These are phyloP conservation scores for Sardina pilchardus DNA, from an alignment of 2,113 vertebrate species.

Conservation along the genomic window DNA sequence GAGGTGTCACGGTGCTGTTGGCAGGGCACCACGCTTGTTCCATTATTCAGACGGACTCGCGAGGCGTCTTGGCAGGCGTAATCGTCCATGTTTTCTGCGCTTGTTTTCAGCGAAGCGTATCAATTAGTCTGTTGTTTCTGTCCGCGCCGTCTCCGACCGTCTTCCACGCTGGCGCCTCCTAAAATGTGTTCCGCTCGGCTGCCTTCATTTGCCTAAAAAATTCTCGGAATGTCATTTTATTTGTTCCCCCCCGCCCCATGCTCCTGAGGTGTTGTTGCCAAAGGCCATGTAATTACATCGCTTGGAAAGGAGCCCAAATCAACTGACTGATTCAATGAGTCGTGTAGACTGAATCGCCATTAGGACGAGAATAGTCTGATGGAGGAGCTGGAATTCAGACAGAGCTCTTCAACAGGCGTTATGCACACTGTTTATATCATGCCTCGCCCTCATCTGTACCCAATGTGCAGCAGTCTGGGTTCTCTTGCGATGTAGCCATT, in stretches of 20 bases:
- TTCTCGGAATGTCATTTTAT: background rate
- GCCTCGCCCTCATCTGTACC: background rate
- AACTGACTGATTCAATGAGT: constrained; percentile 14
- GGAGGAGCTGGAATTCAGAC: background rate
- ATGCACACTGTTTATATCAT: background rate
- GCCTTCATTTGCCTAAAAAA: background rate
- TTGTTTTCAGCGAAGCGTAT: background rate
- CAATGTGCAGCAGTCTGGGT: background rate
- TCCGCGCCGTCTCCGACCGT: background rate
- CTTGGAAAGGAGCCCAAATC: background rate
- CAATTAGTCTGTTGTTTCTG: background rate
- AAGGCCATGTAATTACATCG: background rate
- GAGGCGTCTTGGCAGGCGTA: background rate
- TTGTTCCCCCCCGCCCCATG: background rate
- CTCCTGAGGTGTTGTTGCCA: background rate
- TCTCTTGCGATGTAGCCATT: background rate
- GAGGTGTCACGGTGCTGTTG: background rate
- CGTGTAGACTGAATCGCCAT: background rate
- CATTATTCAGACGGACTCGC: background rate
- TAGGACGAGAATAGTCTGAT: background rate
- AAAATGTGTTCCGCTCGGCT: background rate
- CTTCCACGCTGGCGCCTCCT: background rate
- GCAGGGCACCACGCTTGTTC: background rate
- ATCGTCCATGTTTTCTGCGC: background rate
- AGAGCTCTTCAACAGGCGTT: background rate